A percentile compares a stretch with the other conserved stretches of the same genome.
These are phyloP conservation scores for Meteorus cinctellus DNA, from an alignment of 2,888 invertebrate genomes.

Conservation along the genomic window DNA sequence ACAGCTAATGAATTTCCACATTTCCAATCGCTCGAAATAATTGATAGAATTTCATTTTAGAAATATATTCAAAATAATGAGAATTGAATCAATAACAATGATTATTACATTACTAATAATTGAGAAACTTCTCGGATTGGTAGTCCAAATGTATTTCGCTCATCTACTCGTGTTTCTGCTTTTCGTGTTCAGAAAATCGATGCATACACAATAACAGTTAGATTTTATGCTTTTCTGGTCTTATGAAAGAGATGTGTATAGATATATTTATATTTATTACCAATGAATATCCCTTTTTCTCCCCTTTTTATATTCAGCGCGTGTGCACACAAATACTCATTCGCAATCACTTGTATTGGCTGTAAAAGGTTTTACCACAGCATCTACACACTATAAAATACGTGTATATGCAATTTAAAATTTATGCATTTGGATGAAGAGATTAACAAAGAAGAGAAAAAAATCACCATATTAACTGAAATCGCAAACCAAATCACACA, in stretches of 20 bases:
- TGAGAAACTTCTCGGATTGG: too few relatives aligned
- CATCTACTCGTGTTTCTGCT: neutral
- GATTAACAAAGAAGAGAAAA: neutral
- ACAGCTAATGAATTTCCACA: too few relatives aligned
- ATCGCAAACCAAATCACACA: neutral
- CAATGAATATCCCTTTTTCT: conserved; percentile 14
- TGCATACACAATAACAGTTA: neutral
- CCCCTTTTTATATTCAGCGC: neutral
- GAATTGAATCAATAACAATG: too few relatives aligned
- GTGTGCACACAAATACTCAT: neutral
- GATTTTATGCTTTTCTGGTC: neutral
- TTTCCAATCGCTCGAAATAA: too few relatives aligned
- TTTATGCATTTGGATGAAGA: neutral
- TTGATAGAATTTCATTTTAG: too few relatives aligned
- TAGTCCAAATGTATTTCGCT: neutral
- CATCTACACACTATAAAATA: neutral
- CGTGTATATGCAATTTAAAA: neutral
- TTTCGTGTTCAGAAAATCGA: neutral
- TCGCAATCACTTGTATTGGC: neutral
- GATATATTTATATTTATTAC: conserved; percentile 17
- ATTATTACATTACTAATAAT: too few relatives aligned
- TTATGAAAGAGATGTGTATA: neutral
- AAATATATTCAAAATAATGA: too few relatives aligned
- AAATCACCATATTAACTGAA: neutral
- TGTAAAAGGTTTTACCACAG: neutral